Percentiles rank a stretch among this genome's conserved stretches.
phyloP scores from a whole-genome alignment of 2,797 vertebrate genomes.

The Pseudochirops corinnae region DNA sequence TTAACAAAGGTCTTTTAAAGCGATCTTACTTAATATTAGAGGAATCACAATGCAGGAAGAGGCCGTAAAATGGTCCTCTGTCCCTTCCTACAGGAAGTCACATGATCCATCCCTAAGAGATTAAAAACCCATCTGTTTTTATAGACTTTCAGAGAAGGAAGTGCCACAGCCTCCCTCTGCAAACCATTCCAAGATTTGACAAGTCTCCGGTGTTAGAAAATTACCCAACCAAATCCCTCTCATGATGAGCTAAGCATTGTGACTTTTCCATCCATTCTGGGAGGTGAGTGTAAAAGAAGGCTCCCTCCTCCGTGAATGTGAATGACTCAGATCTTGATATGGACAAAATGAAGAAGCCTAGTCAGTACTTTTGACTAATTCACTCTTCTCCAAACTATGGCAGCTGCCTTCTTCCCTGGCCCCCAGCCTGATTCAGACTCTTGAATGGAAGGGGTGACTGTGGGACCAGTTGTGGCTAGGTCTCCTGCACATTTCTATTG shows the following conservation, averaged over 20 bases:
- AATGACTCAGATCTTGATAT: not conserved
- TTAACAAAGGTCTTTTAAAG: not conserved
- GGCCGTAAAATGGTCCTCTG: not conserved
- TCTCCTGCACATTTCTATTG: not conserved
- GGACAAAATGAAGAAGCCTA: not conserved
- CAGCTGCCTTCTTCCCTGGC: not conserved
- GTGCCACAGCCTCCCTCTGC: not conserved
- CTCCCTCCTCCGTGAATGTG: not conserved
- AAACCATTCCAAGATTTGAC: not conserved
- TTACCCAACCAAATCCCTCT: not conserved
- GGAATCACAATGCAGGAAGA: not conserved
- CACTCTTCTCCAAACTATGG: not conserved
- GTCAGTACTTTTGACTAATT: not conserved
- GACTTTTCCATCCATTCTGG: not conserved
- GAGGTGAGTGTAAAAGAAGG: not conserved
- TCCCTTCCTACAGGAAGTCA: not conserved
- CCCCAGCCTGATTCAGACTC: not conserved
- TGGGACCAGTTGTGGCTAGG: too few relatives aligned
- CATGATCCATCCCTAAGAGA: not conserved
- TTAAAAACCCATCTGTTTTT: not conserved
- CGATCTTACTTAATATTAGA: not conserved
- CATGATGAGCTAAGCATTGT: not conserved
- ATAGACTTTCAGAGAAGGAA: not conserved
- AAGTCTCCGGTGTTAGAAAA: not conserved
- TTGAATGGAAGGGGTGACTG: too few relatives aligned